A percentile compares a stretch with the other conserved stretches of the same genome.
These are phyloP conservation scores for Sebastes oblongus DNA, from an alignment of 2,797 vertebrate genomes.

Conservation along the genomic window DNA sequence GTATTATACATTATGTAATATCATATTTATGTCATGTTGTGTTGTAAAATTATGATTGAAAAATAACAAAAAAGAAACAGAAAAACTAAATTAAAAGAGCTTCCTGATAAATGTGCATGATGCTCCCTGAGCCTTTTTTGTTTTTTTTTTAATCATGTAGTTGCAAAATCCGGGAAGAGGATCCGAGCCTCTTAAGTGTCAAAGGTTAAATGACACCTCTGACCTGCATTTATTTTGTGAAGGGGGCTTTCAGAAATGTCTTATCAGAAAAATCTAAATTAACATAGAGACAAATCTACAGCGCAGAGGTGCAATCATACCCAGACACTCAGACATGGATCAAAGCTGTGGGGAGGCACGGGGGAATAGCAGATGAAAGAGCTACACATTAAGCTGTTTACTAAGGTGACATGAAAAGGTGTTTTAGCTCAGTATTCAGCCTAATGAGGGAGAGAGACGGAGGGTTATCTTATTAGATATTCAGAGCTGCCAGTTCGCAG, in stretches of 20 bases:
- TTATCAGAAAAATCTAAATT: conserved; percentile 81
- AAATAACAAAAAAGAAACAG: not conserved
- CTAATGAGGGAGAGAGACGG: conserved; percentile 84
- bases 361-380: conserved; percentile 87
- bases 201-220: conserved; percentile 33
- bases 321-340: conserved; percentile 79
- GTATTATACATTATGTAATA: not conserved
- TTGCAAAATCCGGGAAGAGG: not conserved
- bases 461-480: conserved; percentile 84
- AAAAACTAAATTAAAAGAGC: not conserved
- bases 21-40: not conserved
- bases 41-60: not conserved
- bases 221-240: conserved; percentile 26
- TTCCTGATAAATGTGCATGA: not conserved
- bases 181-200: not conserved
- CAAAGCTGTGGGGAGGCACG: conserved; percentile 83
- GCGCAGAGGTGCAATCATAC: conserved; percentile 84
- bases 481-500: conserved; percentile 78
- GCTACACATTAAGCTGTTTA: conserved; percentile 85
- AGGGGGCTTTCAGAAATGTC: conserved; percentile 35
- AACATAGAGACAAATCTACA: conserved; percentile 80
- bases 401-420: conserved; percentile 89
- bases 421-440: conserved; percentile 83
- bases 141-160: not conserved
- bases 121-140: not conserved